Evolutionary conservation across 1,140 invertebrate species (phyloP).

Genomic region (Tetramorium parvispinum): DNA sequence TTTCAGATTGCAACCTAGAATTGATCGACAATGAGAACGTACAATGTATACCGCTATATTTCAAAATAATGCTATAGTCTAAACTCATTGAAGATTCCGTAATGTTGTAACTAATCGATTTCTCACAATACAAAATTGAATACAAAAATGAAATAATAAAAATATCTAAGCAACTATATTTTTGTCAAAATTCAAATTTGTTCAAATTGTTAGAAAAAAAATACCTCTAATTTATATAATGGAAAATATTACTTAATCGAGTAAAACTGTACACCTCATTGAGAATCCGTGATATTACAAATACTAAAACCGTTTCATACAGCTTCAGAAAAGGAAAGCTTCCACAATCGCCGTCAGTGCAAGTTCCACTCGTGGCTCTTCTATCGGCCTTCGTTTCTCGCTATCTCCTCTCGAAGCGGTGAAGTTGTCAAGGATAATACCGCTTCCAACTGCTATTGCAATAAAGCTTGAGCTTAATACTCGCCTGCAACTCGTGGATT

Average conservation of each 20-base stretch:
- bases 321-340: slow-evolving; percentile 36
- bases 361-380: slow-evolving; percentile 39
- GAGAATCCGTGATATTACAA: slow-evolving; percentile 36
- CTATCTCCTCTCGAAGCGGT: slow-evolving; percentile 55
- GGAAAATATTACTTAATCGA: not conserved
- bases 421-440: slow-evolving; percentile 59
- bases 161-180: not conserved
- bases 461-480: slow-evolving; percentile 57
- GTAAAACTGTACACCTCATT: not conserved
- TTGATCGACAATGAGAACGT: not conserved
- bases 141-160: not conserved
- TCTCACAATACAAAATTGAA: not conserved
- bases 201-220: not conserved
- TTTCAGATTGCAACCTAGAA: not conserved
- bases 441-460: slow-evolving; percentile 56
- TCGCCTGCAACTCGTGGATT: slow-evolving; percentile 41
- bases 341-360: slow-evolving; percentile 35
- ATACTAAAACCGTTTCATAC: slow-evolving; percentile 17
- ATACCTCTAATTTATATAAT: not conserved
- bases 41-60: not conserved
- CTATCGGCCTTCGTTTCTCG: slow-evolving; percentile 28
- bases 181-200: not conserved
- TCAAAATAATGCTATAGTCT: not conserved
- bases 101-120: not conserved
- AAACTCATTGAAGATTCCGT: not conserved